These are phyloP conservation scores for Hemistola chrysoprasaria DNA, from an alignment of 2,888 invertebrate species.

Conservation along the genomic window DNA sequence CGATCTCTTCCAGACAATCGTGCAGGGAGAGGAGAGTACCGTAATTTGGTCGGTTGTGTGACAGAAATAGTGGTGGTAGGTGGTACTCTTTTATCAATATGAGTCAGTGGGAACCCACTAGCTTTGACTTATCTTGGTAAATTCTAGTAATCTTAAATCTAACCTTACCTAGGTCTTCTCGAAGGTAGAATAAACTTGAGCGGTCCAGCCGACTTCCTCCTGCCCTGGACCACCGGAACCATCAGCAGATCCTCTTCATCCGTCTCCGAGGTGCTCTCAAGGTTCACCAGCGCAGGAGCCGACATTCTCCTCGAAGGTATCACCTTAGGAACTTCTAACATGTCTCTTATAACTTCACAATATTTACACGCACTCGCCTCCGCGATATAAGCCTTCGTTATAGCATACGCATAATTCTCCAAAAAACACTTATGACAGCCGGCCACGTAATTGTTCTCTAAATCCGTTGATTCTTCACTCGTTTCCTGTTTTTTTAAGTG, in stretches of 20 bases:
- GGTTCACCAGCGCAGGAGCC: slow-evolving; percentile 78
- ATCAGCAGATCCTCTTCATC: slow-evolving; percentile 70
- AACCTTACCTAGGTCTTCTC: slow-evolving; percentile 66
- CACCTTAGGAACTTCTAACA: slow-evolving; percentile 65
- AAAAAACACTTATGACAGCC: slow-evolving; percentile 78
- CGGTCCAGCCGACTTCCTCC: slow-evolving; percentile 81
- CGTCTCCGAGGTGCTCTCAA: slow-evolving; percentile 69
- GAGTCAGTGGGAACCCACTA: too few relatives aligned
- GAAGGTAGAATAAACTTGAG: slow-evolving; percentile 65
- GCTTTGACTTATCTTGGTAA: too few relatives aligned
- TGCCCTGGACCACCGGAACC: slow-evolving; percentile 67
- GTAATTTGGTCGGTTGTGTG: too few relatives aligned
- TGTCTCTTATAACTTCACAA: slow-evolving; percentile 74
- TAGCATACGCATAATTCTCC: slow-evolving; percentile 73
- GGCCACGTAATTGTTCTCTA: slow-evolving; percentile 63
- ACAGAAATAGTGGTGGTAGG: too few relatives aligned
- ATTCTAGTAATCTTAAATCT: not conserved
- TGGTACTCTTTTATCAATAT: too few relatives aligned
- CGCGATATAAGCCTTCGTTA: slow-evolving; percentile 71
- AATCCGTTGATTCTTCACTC: slow-evolving; percentile 73
- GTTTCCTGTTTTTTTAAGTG: slow-evolving; percentile 55
- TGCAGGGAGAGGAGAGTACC: too few relatives aligned
- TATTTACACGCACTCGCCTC: slow-evolving; percentile 71
- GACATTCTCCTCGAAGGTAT: slow-evolving; percentile 76
- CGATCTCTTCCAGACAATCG: too few relatives aligned